Evolutionary conservation across 2,797 vertebrate species (phyloP), one percentile per base, ranked within the genome.

Genomic region (Chanos chanos): DNA sequence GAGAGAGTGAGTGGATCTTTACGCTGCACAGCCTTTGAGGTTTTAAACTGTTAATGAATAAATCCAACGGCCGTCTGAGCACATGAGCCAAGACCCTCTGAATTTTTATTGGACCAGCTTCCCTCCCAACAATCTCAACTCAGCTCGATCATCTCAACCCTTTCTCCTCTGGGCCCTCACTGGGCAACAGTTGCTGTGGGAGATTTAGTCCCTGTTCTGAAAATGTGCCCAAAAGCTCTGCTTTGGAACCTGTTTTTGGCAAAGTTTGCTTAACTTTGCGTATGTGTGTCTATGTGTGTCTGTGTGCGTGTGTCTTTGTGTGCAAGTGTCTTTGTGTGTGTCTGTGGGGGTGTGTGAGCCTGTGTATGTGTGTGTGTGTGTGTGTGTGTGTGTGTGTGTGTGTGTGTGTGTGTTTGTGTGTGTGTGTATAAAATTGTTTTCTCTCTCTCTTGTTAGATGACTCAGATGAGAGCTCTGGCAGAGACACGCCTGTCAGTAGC

Each of bases 401-500:
- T n/a, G n/a, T n/a, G n/a, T n/a, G n/a, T n/a, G n/a, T n/a, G n/a
- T n/a, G n/a, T n/a, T n/a, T n/a, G n/a, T n/a, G n/a, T n/a, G n/a
- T n/a, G n/a, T n/a, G n/a, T n/a, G n/a, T n/a, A n/a, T n/a, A n/a
- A n/a, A n/a, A 25, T 4, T 9, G 50, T 4, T n/a, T n/a, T n/a
- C n/a, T n/a, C n/a, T n/a, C n/a, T n/a, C n/a, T n/a, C n/a, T n/a
- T n/a, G n/a, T n/a, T n/a, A 96, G 94, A 97, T 30, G 89, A 89
- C 34, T 95, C 94, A 7, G 95, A 94, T 70, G 87, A 85, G 66
- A 95, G 94, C 78, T 97, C 94, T 7, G 93, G 90, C 21, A 91
- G 85, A 2, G 94, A 93, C 66, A 86, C 88, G 3, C 89, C 87
- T 0, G 90, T 79, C 76, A 89, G 87, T 81, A 79, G 89, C 74